Base-by-base conservation (phyloP, 2,113 vertebrate species). In the Elaphurus davidianus region DNA sequence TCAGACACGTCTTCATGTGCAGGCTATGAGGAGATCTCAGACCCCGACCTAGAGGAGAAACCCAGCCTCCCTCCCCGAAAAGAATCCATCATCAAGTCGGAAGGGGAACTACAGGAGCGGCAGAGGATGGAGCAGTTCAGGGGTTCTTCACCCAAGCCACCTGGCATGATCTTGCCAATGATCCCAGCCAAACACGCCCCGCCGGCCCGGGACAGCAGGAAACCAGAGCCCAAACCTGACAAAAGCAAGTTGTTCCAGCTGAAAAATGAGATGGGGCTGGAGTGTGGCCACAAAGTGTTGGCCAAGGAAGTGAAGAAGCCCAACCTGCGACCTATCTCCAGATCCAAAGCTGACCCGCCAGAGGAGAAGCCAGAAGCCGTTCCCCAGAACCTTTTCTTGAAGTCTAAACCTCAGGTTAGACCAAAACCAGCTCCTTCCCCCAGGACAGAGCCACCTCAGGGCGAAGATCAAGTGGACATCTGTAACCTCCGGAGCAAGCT, bases 231-330 rank as follows among this genome's bases (percentile, higher is more conserved):
- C 83, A 99, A 99, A 98, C 98, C 99, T 0, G 99, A 99, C n/a
- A 99, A 99, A 88, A 99, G 98, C 98, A 99, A 99, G 98, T 93
- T 99, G 19, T 99, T 99, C 94, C 99, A 99, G 83, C 99, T 99
- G 93, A 99, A 99, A 74, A 99, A 99, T 0, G 99, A 99, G 98
- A 99, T 99, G 99, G 99, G 99, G 1, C 98, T 99, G 74, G 99
- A 99, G 97, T 99, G 99, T 33, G 99, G 99, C 62, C 99, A 99
- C 98, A 99, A 99, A 95, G 97, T 99, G 27, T 99, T 99, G 2
- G 99, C 99, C 98, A 99, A 99, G 97, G 99, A 99, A 96, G 99
- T 99, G 64, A 99, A 99, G 98, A 99, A 99, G 98, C 99, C 99
- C 86, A 99, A 99, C 96, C 99, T 99, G 55, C 99, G 99, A 59